These are phyloP conservation scores for Conger conger DNA, from an alignment of 2,113 vertebrate genomes.

Conservation along the genomic window DNA sequence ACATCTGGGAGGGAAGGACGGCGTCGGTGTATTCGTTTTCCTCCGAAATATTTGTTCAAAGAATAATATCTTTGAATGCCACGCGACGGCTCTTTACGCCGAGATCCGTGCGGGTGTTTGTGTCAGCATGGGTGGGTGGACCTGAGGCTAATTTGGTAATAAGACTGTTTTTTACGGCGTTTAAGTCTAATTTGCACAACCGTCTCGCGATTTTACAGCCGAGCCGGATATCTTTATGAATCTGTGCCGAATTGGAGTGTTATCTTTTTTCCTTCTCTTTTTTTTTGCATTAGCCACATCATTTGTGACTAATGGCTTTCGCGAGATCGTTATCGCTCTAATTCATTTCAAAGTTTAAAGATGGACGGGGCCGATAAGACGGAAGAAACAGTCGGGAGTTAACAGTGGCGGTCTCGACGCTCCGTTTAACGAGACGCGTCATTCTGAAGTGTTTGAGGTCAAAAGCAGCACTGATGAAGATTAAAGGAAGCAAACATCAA, in stretches of 20 bases:
- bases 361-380: slow-evolving; percentile 65
- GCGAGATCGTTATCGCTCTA: slow-evolving; percentile 66
- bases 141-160: slow-evolving; percentile 64
- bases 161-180: slow-evolving; percentile 57
- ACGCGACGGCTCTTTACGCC: slow-evolving; percentile 41
- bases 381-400: slow-evolving; percentile 61
- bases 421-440: slow-evolving; percentile 65
- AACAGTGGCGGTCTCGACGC: slow-evolving; percentile 59
- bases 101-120: slow-evolving; percentile 39
- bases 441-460: slow-evolving; percentile 50
- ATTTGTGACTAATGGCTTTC: slow-evolving; percentile 73
- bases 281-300: slow-evolving; percentile 64
- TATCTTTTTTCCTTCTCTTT: slow-evolving; percentile 47
- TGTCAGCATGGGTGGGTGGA: slow-evolving; percentile 49
- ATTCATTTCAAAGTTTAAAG: slow-evolving; percentile 69
- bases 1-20: slow-evolving; percentile 50
- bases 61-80: slow-evolving; percentile 40
- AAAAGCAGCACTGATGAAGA: slow-evolving; percentile 56
- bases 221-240: slow-evolving; percentile 57
- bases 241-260: slow-evolving; percentile 64
- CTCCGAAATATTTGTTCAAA: slow-evolving; percentile 57
- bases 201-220: slow-evolving; percentile 57
- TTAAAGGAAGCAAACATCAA: slow-evolving; percentile 44
- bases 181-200: slow-evolving; percentile 64
- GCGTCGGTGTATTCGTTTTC: slow-evolving; percentile 42